These are phyloP conservation scores for Eubucco bourcierii DNA, from an alignment of 2,113 vertebrate genomes.

Conservation along the genomic window DNA sequence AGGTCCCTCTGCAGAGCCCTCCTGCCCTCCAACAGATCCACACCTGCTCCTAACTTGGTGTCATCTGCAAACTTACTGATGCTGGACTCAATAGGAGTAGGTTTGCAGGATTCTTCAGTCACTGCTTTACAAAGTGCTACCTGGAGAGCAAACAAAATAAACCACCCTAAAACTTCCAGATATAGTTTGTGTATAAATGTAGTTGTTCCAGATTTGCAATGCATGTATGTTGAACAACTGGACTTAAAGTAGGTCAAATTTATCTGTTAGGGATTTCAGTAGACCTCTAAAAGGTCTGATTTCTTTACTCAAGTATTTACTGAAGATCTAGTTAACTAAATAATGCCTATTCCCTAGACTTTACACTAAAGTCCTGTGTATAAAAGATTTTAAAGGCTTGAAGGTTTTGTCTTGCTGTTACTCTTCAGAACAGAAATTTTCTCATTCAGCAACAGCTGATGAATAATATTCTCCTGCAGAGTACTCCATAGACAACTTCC, in stretches of 20 bases:
- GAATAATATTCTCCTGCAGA: slow-evolving; percentile 33
- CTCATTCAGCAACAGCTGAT: slow-evolving; percentile 20
- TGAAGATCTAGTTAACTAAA: background rate
- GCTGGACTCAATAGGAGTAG: background rate
- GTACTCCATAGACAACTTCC: slow-evolving; percentile 12
- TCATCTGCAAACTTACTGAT: no score
- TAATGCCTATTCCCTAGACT: background rate
- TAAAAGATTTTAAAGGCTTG: background rate
- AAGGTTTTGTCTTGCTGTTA: background rate
- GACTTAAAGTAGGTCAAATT: background rate
- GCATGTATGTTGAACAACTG: background rate
- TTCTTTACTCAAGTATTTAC: background rate
- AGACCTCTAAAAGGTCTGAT: background rate
- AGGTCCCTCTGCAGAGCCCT: no score
- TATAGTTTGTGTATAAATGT: background rate
- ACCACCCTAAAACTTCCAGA: background rate
- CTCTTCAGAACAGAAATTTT: slow-evolving; percentile 7
- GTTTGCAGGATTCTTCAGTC: background rate
- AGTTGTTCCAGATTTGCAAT: background rate
- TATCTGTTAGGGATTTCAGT: background rate
- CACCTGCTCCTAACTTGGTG: no score
- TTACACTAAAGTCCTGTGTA: background rate
- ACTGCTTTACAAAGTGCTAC: background rate
- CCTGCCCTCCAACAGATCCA: no score
- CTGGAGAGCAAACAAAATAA: background rate